Evolutionary conservation across 2,113 vertebrate species (phyloP).

Genomic region (Gobius niger): DNA sequence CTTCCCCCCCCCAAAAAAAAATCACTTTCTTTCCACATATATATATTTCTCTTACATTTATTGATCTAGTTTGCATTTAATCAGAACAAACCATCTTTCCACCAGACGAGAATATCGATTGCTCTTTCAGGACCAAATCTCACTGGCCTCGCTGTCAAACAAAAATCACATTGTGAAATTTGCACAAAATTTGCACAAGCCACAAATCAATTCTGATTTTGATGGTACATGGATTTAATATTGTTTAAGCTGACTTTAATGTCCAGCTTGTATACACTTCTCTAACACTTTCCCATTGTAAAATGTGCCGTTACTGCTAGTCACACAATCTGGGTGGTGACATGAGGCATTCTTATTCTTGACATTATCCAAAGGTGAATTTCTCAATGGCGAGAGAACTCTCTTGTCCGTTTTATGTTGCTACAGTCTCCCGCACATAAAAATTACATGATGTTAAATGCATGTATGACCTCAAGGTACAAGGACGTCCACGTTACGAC

Average conservation of each 20-base stretch:
- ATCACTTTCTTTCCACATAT: too few species aligned
- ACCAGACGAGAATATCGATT: slow-evolving; percentile 13
- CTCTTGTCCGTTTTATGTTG: neutral
- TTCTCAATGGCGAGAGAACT: neutral
- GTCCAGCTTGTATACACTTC: too few species aligned
- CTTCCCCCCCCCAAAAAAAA: too few species aligned
- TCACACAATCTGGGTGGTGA: neutral
- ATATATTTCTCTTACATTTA: slow-evolving; percentile 8
- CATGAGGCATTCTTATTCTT: slow-evolving; percentile 8
- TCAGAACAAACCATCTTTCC: slow-evolving; percentile 10
- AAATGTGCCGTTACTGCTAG: neutral
- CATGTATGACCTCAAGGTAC: slow-evolving; percentile 32
- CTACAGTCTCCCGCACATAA: slow-evolving; percentile 6
- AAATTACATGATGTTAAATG: slow-evolving; percentile 15
- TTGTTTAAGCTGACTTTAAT: too few species aligned
- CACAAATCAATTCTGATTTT: slow-evolving; percentile 22
- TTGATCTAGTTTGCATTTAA: slow-evolving; percentile 9
- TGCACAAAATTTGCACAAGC: slow-evolving; percentile 6
- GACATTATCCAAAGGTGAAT: neutral
- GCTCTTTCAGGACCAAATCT: neutral
- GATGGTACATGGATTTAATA: slow-evolving; percentile 16
- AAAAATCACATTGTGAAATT: slow-evolving; percentile 27
- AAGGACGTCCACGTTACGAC: slow-evolving; percentile 8
- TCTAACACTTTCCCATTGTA: neutral
- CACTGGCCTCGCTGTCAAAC: neutral